These are phyloP conservation scores for Felis catus DNA, from an alignment of 2,113 vertebrate genomes.

Conservation along the genomic window F.catus_Fca126_mat1.0 CM031418.1:77812001-77812500, in stretches of 20 bases:
- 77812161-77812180: neutral
- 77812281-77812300: neutral
- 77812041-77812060: neutral
- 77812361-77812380: neutral
- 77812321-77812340: neutral
- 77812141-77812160: conserved; percentile 9
- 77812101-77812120: conserved; percentile 26
- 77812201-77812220: neutral
- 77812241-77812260: neutral
- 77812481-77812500: neutral
- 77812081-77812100: neutral
- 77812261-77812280: neutral
- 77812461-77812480: neutral
- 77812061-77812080: neutral
- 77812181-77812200: neutral
- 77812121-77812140: neutral
- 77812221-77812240: neutral
- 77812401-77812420: neutral
- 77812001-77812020: neutral
- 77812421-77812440: neutral
- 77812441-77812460: too few relatives aligned
- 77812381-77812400: neutral
- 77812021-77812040: neutral
- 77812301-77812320: neutral
- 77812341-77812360: neutral